Conservation (phyloP, 30 jellyfish, hydroid and myxozoan species). For the Morbakka virulenta region DNA sequence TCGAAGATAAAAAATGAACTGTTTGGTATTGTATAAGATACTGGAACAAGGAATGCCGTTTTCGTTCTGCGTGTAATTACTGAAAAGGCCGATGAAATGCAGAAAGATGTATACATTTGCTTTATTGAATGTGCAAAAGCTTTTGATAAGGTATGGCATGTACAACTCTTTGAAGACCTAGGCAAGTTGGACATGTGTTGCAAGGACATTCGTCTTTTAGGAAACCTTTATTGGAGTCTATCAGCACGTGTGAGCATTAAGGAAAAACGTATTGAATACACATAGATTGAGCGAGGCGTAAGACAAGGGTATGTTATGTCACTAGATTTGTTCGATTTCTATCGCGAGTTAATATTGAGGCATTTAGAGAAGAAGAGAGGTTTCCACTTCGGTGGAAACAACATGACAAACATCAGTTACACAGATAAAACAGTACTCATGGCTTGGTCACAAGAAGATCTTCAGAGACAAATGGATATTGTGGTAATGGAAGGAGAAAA, state of each 20-base stretch:
- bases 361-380: background rate
- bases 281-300: background rate
- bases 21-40: too few species aligned
- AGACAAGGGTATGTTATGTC: background rate
- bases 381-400: background rate
- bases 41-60: background rate
- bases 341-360: background rate
- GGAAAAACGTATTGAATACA: background rate
- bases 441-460: background rate
- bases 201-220: background rate
- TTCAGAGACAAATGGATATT: background rate
- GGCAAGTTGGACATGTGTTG: background rate
- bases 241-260: background rate
- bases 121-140: background rate
- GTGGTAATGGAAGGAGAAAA: background rate
- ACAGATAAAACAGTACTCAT: background rate
- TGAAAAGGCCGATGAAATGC: too few species aligned
- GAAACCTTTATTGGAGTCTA: background rate
- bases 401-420: too few species aligned
- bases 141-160: background rate
- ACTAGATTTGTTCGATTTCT: background rate
- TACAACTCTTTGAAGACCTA: too few species aligned
- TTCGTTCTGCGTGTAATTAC: too few species aligned
- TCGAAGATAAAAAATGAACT: too few species aligned
- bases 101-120: background rate